phyloP scores from a whole-genome alignment of 2,797 vertebrate genomes.

The Halcyon smyrnensis region DNA sequence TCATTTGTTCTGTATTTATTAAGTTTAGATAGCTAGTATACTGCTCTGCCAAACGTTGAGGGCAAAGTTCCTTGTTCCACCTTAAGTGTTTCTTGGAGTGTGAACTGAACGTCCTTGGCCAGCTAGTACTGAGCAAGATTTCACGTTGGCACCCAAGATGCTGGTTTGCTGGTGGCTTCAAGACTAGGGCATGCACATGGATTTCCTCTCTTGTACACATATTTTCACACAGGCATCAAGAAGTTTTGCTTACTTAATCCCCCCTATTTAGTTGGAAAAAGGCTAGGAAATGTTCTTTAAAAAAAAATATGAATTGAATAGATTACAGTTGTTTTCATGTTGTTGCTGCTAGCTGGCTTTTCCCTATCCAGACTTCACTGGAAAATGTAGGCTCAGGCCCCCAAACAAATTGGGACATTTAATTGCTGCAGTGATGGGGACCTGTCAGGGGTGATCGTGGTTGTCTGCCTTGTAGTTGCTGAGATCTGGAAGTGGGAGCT shows the following conservation, averaged over 20 bases:
- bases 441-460: background rate
- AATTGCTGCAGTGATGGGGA: background rate
- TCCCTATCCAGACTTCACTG: background rate
- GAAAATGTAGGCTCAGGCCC: background rate
- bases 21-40: background rate
- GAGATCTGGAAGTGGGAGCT: background rate
- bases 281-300: background rate
- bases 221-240: background rate
- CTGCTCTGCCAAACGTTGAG: background rate
- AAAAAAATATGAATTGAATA: background rate
- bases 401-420: background rate
- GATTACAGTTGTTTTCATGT: background rate
- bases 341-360: background rate
- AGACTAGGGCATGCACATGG: background rate
- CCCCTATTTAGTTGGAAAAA: background rate
- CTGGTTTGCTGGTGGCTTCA: background rate
- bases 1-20: background rate
- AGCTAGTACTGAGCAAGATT: background rate
- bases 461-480: background rate
- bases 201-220: background rate
- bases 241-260: background rate
- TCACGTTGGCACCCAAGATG: background rate
- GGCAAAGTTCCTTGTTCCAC: background rate
- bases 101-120: background rate
- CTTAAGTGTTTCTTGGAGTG: background rate